Base-by-base conservation (phyloP, 2,888 invertebrate genomes). In the Drosophila pegasa region DNA sequence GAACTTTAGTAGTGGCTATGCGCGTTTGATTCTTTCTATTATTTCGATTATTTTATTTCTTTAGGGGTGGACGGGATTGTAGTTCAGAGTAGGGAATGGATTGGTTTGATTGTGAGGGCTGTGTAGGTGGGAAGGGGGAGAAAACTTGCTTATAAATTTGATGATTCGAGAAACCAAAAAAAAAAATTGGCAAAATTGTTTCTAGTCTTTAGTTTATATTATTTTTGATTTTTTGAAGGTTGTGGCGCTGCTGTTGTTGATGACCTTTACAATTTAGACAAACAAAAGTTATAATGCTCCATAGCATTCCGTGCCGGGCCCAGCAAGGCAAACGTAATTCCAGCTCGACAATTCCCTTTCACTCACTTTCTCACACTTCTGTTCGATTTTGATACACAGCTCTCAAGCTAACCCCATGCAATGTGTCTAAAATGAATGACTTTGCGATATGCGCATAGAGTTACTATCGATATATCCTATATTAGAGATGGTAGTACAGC, bases 111-210 rank as follows among this genome's bases (percentile, higher is more conserved):
- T 7, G 6, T 52, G 5, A n/a, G 22, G 20, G 3, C n/a, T 27
- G 18, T 38, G 18, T 5, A 16, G 22, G 33, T 20, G 31, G 18
- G 59, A n/a, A n/a, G 16, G 14, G 12, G n/a, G 10, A 37, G 20
- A 41, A 74, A 75, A 59, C 59, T 78, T 51, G 52, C 60, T 65
- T 54, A 48, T 33, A 70, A 78, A 63, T 76, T 78, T 78, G 35
- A 50, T 50, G 52, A 65, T 54, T 66, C n/a, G 22, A 59, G 33
- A 62, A 74, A 69, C 63, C 59, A 70, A 74, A 76, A 61, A 55
- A 43, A 41, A 66, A 75, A 61, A 51, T 52, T 40, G 51, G 58
- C 68, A 54, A 62, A 63, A 54, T 54, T 72, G 41, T 35, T 60
- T 62, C 20, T 58, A 58, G 40, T 61, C 48, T 55, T 66, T 31